Base-by-base conservation (phyloP, 2,797 vertebrate genomes). In the Choloepus didactylus region DNA sequence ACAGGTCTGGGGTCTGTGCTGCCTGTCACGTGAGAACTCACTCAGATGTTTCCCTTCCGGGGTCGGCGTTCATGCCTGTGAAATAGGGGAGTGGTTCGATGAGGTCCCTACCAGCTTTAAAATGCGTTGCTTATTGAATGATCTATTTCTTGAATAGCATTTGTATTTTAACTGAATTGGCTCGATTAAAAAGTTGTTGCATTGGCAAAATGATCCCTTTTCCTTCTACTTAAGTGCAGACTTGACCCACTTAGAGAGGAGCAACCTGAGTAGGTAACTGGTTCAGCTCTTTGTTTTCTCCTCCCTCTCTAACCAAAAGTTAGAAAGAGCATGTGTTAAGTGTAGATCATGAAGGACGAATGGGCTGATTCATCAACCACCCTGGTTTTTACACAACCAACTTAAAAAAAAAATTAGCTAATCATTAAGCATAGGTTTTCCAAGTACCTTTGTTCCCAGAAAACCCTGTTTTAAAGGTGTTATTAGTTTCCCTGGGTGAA, bases 241-340 rank as follows among this genome's bases (percentile, higher is more conserved):
- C 89, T 77, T 92, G 77, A 66, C 82, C n/a, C 29, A 29, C 6
- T 44, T 59, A 14, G 16, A 29, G 38, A 75, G 62, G 44, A 49
- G 60, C 46, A 59, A 29, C 12, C 23, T 0, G 15, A 51, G 38
- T 0, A 3, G 0, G 0, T 5, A 6, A 7, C 25, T n/a, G 2
- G 11, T 44, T 54, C 19, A 10, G 18, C 73, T 25, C 4, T 49
- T 4, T 4, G 41, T 9, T 62, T 76, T 29, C 46, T 38, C 4
- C 29, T 54, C 14, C 35, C 10, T 8, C 6, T 8, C 6, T 14
- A 0, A 54, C 62, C 89, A 29, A 0, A 0, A 38, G 67, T 12
- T 35, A 3, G 79, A 70, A 76, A 41, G 69, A 60, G 59, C 76
- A 51, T 44, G 31, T 49, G 7, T n/a, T 62, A 38, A 44, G 54